phyloP scores from a whole-genome alignment of 1,140 invertebrate genomes.

The Phenacoccus solenopsis region DNA sequence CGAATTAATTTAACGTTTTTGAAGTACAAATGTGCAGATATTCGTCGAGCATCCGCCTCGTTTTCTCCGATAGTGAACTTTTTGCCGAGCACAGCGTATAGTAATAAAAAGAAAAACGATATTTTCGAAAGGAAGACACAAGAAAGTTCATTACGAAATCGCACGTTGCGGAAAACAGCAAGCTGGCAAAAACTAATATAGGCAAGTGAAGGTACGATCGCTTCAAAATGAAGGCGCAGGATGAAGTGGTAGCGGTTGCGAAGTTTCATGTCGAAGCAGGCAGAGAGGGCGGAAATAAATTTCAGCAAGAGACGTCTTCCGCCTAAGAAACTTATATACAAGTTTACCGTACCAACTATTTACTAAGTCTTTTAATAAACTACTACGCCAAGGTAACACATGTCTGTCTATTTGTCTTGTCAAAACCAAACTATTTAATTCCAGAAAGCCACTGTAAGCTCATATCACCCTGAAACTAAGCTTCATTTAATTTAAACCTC shows the following conservation, averaged over 20 bases:
- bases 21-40: no score
- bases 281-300: slow-evolving; percentile 7
- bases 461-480: slow-evolving; percentile 13
- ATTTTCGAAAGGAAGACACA: slow-evolving; percentile 7
- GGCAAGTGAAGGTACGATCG: slow-evolving; percentile 7
- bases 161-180: slow-evolving; percentile 8
- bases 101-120: not conserved
- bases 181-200: slow-evolving; percentile 18
- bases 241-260: slow-evolving; percentile 9
- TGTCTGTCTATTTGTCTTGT: slow-evolving; percentile 17
- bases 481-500: slow-evolving; percentile 15
- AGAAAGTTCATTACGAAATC: slow-evolving; percentile 12
- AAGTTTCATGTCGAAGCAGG: slow-evolving; percentile 4
- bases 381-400: slow-evolving; percentile 13
- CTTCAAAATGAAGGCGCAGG: not conserved
- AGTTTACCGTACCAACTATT: slow-evolving; percentile 10
- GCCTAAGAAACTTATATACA: slow-evolving; percentile 12
- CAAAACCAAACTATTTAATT: slow-evolving; percentile 18
- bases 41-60: not conserved
- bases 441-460: slow-evolving; percentile 13
- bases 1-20: no score
- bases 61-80: not conserved
- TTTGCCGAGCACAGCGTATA: not conserved
- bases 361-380: slow-evolving; percentile 18
- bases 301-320: slow-evolving; percentile 6